These are phyloP conservation scores for Frankliniella intonsa DNA, from an alignment of 2,888 invertebrate genomes.

Conservation along the genomic window DNA sequence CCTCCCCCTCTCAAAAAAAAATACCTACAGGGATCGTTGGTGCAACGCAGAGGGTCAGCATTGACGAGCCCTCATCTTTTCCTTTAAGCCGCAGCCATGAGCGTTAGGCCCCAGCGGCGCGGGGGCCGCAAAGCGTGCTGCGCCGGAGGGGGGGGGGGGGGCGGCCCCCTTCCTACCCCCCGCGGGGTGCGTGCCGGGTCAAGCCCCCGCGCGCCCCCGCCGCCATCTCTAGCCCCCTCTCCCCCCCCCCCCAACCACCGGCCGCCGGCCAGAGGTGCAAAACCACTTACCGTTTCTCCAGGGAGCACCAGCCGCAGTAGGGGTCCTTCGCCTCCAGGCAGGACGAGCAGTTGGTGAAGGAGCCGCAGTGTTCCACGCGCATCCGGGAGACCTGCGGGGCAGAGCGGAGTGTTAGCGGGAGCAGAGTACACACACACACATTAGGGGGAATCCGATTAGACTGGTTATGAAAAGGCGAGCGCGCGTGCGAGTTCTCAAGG, in stretches of 20 bases:
- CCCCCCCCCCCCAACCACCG: neutral
- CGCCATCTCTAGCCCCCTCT: neutral
- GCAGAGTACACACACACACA: neutral
- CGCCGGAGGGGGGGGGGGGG: neutral
- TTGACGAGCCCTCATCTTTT: too few species aligned
- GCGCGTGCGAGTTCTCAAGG: too few species aligned
- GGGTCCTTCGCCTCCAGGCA: slow-evolving; percentile 88
- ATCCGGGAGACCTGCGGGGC: slow-evolving; percentile 61
- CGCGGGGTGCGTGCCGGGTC: neutral
- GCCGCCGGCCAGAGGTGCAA: neutral
- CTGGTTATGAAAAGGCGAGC: too few species aligned
- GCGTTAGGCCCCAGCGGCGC: too few species aligned
- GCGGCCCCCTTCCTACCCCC: neutral
- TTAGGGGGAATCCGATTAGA: too few species aligned
- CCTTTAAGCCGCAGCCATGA: too few species aligned
- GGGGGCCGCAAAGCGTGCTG: neutral
- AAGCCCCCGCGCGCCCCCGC: neutral
- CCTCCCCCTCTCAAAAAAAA: too few species aligned
- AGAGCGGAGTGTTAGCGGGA: neutral
- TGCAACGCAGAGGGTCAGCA: too few species aligned
- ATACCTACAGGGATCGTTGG: too few species aligned
- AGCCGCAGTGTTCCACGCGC: slow-evolving; percentile 80
- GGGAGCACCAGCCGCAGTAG: slow-evolving; percentile 92
- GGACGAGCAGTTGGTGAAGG: slow-evolving; percentile 79
- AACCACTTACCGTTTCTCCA: slow-evolving; percentile 67